Percentiles rank a stretch among this genome's conserved stretches.
Conservation (phyloP, 2,113 vertebrate genomes). For the Dendropsophus ebraccatus region DNA sequence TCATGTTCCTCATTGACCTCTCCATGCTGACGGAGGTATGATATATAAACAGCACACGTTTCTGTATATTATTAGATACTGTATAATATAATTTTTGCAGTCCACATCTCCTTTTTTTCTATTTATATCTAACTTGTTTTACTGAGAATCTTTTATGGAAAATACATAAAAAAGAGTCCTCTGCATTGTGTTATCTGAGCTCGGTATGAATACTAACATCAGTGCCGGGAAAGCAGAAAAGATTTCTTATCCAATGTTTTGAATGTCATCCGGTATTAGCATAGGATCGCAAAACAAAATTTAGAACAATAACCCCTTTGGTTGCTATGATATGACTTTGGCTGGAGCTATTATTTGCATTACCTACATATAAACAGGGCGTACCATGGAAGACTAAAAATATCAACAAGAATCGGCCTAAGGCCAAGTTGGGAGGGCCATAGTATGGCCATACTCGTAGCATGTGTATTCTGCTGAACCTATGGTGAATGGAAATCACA, state of each 20-base stretch:
- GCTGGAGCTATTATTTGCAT: background rate
- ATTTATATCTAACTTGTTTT: background rate
- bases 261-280: background rate
- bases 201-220: background rate
- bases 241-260: background rate
- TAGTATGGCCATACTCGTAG: background rate
- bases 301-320: background rate
- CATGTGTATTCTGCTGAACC: background rate
- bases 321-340: background rate
- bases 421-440: background rate
- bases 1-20: conserved; percentile 81
- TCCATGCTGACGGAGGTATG: conserved; percentile 83
- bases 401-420: background rate
- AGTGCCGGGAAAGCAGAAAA: background rate
- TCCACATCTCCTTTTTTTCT: background rate
- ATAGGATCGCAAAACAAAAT: background rate
- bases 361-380: background rate
- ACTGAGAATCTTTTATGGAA: background rate
- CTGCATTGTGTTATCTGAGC: background rate
- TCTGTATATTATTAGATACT: background rate
- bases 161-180: background rate
- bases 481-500: background rate
- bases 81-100: background rate
- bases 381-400: background rate
- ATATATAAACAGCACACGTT: background rate